Percentiles rank a stretch among this genome's conserved stretches.
Conservation (phyloP, 1,140 invertebrate genomes). For the Drosophila tropicalis region DNA sequence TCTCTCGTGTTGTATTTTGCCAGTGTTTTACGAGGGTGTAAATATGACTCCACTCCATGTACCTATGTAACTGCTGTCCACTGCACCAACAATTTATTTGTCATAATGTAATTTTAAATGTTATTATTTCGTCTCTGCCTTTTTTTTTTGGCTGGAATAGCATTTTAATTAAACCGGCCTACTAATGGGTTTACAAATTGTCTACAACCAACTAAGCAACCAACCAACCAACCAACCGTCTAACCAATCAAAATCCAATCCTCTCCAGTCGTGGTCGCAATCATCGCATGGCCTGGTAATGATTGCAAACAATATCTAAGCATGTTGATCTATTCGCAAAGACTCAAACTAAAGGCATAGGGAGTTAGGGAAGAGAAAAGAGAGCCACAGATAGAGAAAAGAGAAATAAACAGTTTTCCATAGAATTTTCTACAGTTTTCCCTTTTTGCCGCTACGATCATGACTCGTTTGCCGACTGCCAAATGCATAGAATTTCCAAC, state of each 20-base stretch:
- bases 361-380: not conserved
- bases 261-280: constrained; percentile 65
- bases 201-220: constrained; percentile 20
- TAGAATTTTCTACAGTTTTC: constrained; percentile 71
- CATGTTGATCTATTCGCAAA: constrained; percentile 71
- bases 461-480: constrained; percentile 57
- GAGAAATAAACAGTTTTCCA: constrained; percentile 63
- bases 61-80: not conserved
- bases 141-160: not conserved
- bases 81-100: constrained; percentile 43
- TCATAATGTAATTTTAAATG: constrained; percentile 73
- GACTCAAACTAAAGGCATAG: not conserved
- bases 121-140: not conserved
- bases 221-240: not conserved
- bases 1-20: constrained; percentile 3
- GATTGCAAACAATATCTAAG: constrained; percentile 79
- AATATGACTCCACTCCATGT: constrained; percentile 11
- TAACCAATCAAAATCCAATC: constrained; percentile 54
- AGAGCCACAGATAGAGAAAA: constrained; percentile 12
- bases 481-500: constrained; percentile 77
- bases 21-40: constrained; percentile 60
- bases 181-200: constrained; percentile 47
- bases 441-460: constrained; percentile 52
- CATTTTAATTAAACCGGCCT: constrained; percentile 48
- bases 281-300: constrained; percentile 68